A percentile compares a stretch with the other conserved stretches of the same genome.
These are phyloP conservation scores for Cryptocheilus praepositus DNA, from an alignment of 2,888 invertebrate genomes.

Conservation along the genomic window DNA sequence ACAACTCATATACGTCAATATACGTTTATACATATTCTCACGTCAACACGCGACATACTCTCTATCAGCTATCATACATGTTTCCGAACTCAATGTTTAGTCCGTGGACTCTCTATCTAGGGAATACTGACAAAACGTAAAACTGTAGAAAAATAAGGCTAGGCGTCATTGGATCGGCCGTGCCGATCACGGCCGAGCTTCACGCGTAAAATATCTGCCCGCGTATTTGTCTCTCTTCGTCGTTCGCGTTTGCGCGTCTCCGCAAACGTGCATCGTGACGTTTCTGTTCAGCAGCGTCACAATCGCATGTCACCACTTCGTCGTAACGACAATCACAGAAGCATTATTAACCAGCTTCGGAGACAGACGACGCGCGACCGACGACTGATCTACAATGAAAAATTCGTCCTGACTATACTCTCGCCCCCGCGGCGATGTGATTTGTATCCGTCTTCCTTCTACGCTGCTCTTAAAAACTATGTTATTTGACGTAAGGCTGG, in stretches of 20 bases:
- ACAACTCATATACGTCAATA: constrained; percentile 53
- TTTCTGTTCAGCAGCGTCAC: constrained; percentile 18
- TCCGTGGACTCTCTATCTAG: constrained; percentile 45
- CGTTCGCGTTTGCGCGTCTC: constrained; percentile 10
- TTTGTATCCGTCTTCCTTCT: constrained; percentile 18
- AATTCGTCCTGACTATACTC: constrained; percentile 23
- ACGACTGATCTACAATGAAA: background rate
- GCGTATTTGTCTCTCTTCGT: constrained; percentile 2
- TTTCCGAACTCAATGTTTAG: constrained; percentile 39
- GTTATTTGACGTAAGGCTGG: constrained; percentile 71
- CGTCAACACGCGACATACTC: constrained; percentile 39
- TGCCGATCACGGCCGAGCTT: background rate
- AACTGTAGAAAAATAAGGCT: constrained; percentile 73
- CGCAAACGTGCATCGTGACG: constrained; percentile 31
- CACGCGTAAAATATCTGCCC: background rate
- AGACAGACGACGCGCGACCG: constrained; percentile 17
- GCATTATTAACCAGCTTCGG: constrained; percentile 25
- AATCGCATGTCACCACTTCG: constrained; percentile 6
- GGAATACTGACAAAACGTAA: constrained; percentile 69
- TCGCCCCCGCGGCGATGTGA: constrained; percentile 16
- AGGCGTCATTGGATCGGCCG: constrained; percentile 60
- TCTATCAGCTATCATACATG: constrained; percentile 50
- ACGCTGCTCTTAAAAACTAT: constrained; percentile 49
- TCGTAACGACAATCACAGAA: constrained; percentile 41
- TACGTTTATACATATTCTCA: constrained; percentile 39